Conservation (phyloP, 1,140 invertebrate genomes). For the Myzus persicae region DNA sequence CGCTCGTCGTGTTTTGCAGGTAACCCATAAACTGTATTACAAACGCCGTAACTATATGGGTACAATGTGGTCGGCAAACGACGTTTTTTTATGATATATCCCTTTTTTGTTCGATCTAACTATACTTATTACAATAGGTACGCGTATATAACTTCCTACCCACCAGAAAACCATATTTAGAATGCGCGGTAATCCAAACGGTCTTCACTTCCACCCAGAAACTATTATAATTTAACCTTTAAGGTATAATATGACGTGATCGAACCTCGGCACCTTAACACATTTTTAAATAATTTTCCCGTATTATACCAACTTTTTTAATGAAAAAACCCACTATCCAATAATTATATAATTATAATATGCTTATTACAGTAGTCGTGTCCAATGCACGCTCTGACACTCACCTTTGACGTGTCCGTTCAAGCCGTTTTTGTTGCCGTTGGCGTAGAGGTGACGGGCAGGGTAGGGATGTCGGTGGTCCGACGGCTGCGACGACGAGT, state of each 20-base stretch:
- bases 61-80: background rate
- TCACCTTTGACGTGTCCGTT: conserved; percentile 54
- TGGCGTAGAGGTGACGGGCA: conserved; percentile 51
- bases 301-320: background rate
- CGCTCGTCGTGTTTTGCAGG: background rate
- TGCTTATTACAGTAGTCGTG: background rate
- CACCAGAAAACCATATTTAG: background rate
- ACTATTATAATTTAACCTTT: background rate
- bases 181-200: background rate
- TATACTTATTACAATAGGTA: background rate
- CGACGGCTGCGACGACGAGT: conserved; percentile 45
- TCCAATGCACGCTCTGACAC: background rate
- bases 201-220: background rate
- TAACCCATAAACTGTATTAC: background rate
- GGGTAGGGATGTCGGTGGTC: conserved; percentile 43
- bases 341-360: background rate
- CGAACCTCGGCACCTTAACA: no score
- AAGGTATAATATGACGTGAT: background rate
- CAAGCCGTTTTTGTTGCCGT: conserved; percentile 48
- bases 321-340: background rate
- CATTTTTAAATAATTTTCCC: no score
- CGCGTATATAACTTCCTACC: no score
- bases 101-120: background rate
- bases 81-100: background rate
- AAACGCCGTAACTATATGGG: background rate